Evolutionary conservation across 2,888 invertebrate genomes (phyloP), one percentile per base, ranked within the genome.

Genomic region (Plagodis dolabraria): DNA sequence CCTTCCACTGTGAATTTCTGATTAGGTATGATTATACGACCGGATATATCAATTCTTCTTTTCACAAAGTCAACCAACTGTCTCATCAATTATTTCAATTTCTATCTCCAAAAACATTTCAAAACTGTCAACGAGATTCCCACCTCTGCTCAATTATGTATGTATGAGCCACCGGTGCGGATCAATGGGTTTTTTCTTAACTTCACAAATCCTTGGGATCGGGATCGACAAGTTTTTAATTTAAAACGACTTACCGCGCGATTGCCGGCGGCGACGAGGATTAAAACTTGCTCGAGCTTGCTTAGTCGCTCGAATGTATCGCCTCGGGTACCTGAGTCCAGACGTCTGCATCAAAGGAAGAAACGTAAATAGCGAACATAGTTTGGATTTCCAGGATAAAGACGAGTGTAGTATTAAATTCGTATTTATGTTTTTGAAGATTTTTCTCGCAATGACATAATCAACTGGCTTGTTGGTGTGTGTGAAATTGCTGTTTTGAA

Each of bases 171-270:
- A 53, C 64, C 58, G 52, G 56, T 53, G 58, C 49, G 64, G 73
- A 72, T 77, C 72, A 74, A 71, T 75, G 69, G 58, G 59, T 73
- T 72, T 66, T 75, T 67, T 67, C 67, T 62, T 69, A 72, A 77
- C 72, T 73, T 72, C 65, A 69, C 68, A 81, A 85, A 81, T 78
- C 81, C 77, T 68, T 57, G 69, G 77, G 79, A 82, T 78, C 72
- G 66, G 63, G 75, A 76, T 76, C 74, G 77, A 77, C 77, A 83
- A 85, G 75, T 85, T 85, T 68, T 87, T 87, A 87, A 87, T 87
- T 85, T 87, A 86, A 84, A 87, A 80, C 83, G 87, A 84, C 86
- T 87, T 87, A 87, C 80, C 79, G 83, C 77, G 69, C 82, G 79
- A 86, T 83, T 83, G 83, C 84, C 79, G 76, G 55, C 78, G 80